A percentile compares a stretch with the other conserved stretches of the same genome.
Evolutionary conservation across 2,888 invertebrate species (phyloP).

Genomic region (Harmothoe impar): DNA sequence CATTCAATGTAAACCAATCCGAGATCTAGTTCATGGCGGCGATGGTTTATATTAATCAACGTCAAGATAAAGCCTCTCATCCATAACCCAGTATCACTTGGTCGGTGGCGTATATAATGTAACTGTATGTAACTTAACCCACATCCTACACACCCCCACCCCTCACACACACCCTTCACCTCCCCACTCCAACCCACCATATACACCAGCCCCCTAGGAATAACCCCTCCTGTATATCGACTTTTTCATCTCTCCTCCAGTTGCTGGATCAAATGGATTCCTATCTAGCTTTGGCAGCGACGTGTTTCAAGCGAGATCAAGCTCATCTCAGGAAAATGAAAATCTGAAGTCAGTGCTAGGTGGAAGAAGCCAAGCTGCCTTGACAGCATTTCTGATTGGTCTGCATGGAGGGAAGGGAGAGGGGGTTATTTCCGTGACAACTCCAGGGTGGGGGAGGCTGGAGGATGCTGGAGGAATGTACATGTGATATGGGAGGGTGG

Average conservation of each 20-base stretch:
- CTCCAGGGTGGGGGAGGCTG: slow-evolving; percentile 27
- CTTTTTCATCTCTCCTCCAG: slow-evolving; percentile 46
- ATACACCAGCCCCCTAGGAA: background rate
- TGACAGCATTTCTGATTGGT: slow-evolving; percentile 8
- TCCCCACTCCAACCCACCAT: background rate
- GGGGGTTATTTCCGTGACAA: background rate
- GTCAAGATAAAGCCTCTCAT: slow-evolving; percentile 24
- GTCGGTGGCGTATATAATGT: background rate
- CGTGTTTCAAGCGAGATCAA: slow-evolving; percentile 43
- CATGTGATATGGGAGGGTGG: background rate
- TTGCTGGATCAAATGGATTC: slow-evolving; percentile 23
- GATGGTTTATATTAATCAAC: slow-evolving; percentile 26
- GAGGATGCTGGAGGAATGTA: background rate
- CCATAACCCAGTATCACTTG: background rate
- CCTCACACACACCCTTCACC: background rate
- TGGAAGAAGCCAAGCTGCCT: slow-evolving; percentile 1
- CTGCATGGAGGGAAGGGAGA: too few species aligned
- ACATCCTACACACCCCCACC: background rate
- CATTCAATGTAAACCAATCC: background rate
- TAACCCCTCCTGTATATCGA: background rate
- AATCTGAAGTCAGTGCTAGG: background rate
- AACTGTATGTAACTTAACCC: slow-evolving; percentile 38
- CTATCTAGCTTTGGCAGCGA: slow-evolving; percentile 25
- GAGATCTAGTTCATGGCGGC: background rate
- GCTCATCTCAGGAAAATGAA: slow-evolving; percentile 23